These are phyloP conservation scores for Pempheris klunzingeri DNA, from an alignment of 2,797 vertebrate species.

Conservation along the genomic window DNA sequence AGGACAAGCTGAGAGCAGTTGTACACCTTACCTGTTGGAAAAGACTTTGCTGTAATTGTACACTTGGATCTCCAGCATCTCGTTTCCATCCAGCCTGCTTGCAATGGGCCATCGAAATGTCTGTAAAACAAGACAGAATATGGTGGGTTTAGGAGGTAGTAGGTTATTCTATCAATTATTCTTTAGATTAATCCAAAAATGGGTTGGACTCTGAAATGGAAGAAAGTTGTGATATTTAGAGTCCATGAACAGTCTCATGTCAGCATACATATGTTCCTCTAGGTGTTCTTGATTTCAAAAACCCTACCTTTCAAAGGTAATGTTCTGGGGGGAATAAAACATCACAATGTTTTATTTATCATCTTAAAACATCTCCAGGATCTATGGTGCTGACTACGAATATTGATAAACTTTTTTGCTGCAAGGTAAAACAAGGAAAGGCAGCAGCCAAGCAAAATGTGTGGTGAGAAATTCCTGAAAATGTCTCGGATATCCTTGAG, in stretches of 20 bases:
- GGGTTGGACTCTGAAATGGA: neutral
- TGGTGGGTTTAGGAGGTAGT: neutral
- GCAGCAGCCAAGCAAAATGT: constrained; percentile 16
- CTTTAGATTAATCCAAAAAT: neutral
- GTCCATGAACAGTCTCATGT: neutral
- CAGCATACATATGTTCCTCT: neutral
- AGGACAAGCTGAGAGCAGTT: neutral
- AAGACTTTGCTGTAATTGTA: constrained; percentile 99
- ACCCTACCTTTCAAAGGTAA: neutral
- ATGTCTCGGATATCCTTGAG: constrained; percentile 20
- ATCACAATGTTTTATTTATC: constrained; percentile 55
- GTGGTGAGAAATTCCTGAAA: constrained; percentile 7
- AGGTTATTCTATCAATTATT: neutral
- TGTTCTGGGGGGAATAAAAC: neutral
- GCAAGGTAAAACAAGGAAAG: constrained; percentile 21
- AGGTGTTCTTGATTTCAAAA: constrained; percentile 5
- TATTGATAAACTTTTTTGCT: constrained; percentile 23
- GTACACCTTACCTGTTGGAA: constrained; percentile 90
- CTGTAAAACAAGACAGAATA: constrained; percentile 42
- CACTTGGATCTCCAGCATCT: constrained; percentile 94
- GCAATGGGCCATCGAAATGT: constrained; percentile 94
- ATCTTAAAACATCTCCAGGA: constrained; percentile 36
- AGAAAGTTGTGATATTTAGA: neutral
- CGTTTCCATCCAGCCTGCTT: constrained; percentile 90
- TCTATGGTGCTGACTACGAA: neutral